These are phyloP conservation scores for Labeo catla DNA, from an alignment of 2,113 vertebrate species.

Conservation along the genomic window DNA sequence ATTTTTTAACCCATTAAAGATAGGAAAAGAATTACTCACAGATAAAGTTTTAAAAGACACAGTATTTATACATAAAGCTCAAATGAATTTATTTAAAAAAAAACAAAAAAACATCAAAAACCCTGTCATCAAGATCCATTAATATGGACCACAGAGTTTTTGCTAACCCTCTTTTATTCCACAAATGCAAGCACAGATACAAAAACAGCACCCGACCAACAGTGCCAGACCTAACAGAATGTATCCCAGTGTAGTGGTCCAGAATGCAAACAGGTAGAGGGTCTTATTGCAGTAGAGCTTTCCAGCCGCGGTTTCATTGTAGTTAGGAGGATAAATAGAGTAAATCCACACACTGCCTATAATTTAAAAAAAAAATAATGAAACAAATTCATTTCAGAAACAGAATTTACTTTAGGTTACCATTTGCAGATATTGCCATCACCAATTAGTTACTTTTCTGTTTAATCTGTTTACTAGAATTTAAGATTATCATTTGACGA, in stretches of 20 bases:
- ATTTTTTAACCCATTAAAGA: no score
- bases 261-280: constrained; percentile 76
- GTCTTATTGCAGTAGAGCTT: constrained; percentile 66
- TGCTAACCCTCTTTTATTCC: rapidly evolving
- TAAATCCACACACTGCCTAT: constrained; percentile 80
- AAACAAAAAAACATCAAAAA: neutral
- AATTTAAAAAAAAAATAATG: neutral
- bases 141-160: neutral
- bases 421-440: neutral
- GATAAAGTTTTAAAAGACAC: neutral
- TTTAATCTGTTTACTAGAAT: neutral
- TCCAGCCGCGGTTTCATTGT: constrained; percentile 43
- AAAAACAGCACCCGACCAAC: neutral
- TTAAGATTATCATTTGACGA: neutral
- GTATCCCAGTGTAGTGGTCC: constrained; percentile 69
- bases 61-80: neutral
- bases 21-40: no score
- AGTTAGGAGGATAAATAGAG: constrained; percentile 74
- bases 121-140: neutral
- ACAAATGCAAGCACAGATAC: neutral
- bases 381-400: neutral
- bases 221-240: constrained; percentile 54
- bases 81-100: no score
- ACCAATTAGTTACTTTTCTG: neutral
- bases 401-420: neutral